A percentile compares a stretch with the other conserved stretches of the same genome.
Evolutionary conservation across 1,140 invertebrate genomes (phyloP).

Genomic region (Bombus difficillimus): DNA sequence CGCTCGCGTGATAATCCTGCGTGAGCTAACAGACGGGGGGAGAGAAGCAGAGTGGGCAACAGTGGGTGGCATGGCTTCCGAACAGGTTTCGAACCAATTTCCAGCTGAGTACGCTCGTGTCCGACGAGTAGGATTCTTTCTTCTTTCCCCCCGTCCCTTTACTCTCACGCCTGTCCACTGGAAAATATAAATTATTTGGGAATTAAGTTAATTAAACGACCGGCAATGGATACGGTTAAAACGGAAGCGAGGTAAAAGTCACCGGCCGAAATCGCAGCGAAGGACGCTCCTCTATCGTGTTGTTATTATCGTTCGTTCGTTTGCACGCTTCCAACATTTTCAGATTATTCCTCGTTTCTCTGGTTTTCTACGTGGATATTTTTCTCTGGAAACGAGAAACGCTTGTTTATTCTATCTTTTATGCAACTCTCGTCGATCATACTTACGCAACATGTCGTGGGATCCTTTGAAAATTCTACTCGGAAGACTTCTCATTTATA

Average conservation of each 20-base stretch:
- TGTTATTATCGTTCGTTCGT: not conserved
- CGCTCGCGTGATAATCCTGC: slow-evolving; percentile 11
- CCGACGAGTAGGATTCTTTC: not conserved
- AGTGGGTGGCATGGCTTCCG: not conserved
- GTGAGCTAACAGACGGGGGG: not conserved
- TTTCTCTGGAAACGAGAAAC: not conserved
- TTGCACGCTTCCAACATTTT: not conserved
- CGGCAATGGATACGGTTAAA: not conserved
- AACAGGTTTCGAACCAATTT: slow-evolving; percentile 56
- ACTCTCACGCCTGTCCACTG: too few relatives aligned
- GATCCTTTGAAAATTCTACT: not conserved
- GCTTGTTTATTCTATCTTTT: not conserved
- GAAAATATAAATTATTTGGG: slow-evolving; percentile 39
- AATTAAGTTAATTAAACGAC: slow-evolving; percentile 46
- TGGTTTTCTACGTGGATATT: not conserved
- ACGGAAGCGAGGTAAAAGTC: not conserved
- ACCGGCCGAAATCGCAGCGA: not conserved
- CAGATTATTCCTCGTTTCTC: not conserved
- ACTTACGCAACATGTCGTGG: not conserved
- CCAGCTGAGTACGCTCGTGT: slow-evolving; percentile 33
- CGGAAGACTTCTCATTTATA: too few relatives aligned
- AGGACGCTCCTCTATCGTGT: not conserved
- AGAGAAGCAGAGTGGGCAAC: not conserved
- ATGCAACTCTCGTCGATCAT: not conserved
- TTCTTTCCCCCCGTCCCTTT: not conserved